These are phyloP conservation scores for Salpingus planirostris DNA, from an alignment of 2,888 invertebrate species.

Conservation along the genomic window DNA sequence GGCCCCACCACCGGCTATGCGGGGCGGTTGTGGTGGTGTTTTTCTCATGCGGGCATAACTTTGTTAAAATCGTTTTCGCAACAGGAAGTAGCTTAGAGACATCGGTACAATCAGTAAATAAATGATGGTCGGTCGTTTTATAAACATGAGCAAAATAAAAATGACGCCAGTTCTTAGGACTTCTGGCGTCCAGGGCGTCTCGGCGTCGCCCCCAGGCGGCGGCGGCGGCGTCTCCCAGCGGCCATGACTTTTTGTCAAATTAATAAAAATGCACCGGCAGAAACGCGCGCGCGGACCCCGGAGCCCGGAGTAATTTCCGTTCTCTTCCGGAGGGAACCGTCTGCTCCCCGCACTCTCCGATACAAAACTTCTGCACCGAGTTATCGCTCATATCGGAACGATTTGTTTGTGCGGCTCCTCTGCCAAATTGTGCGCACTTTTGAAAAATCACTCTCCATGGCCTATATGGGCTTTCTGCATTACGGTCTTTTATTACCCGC, in stretches of 20 bases:
- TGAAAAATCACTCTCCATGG: no score
- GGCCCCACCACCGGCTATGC: no score
- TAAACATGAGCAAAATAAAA: slow-evolving; percentile 22
- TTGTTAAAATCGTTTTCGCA: not conserved
- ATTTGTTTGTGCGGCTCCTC: no score
- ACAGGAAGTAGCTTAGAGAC: slow-evolving; percentile 4
- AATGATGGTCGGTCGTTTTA: slow-evolving; percentile 22
- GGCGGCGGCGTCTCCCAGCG: slow-evolving; percentile 23
- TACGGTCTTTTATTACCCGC: no score
- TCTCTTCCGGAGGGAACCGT: slow-evolving; percentile 21
- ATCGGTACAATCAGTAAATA: slow-evolving; percentile 22
- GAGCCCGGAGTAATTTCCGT: slow-evolving; percentile 20
- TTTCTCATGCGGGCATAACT: no score
- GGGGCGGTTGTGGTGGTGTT: no score
- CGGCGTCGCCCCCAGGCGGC: slow-evolving; percentile 28
- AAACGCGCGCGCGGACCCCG: no score
- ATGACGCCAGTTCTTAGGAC: slow-evolving; percentile 33
- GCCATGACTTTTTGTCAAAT: slow-evolving; percentile 31
- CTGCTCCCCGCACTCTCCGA: no score
- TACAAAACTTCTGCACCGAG: no score
- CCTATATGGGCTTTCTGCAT: no score
- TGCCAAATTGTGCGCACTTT: no score
- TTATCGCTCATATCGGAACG: no score
- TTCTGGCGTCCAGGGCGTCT: slow-evolving; percentile 32
- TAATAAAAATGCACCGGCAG: slow-evolving; percentile 30